Base-by-base conservation (phyloP, 2,113 vertebrate species). In the Nannobrachium achirus region DNA sequence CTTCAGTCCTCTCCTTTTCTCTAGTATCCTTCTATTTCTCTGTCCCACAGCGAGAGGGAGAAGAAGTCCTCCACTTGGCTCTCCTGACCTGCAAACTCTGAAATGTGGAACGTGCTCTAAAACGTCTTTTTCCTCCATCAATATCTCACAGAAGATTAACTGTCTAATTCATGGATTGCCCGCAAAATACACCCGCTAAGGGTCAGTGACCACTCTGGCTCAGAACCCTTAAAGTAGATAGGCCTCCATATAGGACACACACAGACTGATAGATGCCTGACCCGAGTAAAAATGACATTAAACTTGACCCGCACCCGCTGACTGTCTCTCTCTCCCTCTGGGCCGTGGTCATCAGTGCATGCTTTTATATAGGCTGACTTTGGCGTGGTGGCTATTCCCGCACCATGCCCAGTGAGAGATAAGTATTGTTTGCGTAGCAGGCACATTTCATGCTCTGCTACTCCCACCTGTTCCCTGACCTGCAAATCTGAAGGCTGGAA, bases 371-470 rank as follows among this genome's bases (percentile, higher is more conserved):
- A 63, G 20, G 20, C 38, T 60, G 45, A 20, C 61, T 79, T 62
- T 68, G 16, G 4, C 41, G 41, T 56, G 19, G 61, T 66, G 70
- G 82, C 70, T 69, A 79, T 79, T 83, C 78, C 73, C 63, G 60
- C 82, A 44, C 77, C 81, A 86, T 87, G 79, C 78, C 78, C 40
- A 16, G 67, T 60, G 60, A 76, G 83, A 89, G 90, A 89, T 90
- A 91, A 91, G 83, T 80, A 81, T 82, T 86, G 84, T 88, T 90
- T 83, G 85, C 75, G 50, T 80, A 87, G 84, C 82, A 88, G 25
- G 81, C 86, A 89, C 83, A 89, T 92, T 91, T 89, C 90, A 91
- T 77, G 89, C 84, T 82, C 63, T 58, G 75, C 79, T 86, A 84
- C 84, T 83, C 71, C 79, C 86, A 91, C 84, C 90, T 89, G 88